These are phyloP conservation scores for Odontothrips loti DNA, from an alignment of 2,888 invertebrate species.

Conservation along the genomic window DNA sequence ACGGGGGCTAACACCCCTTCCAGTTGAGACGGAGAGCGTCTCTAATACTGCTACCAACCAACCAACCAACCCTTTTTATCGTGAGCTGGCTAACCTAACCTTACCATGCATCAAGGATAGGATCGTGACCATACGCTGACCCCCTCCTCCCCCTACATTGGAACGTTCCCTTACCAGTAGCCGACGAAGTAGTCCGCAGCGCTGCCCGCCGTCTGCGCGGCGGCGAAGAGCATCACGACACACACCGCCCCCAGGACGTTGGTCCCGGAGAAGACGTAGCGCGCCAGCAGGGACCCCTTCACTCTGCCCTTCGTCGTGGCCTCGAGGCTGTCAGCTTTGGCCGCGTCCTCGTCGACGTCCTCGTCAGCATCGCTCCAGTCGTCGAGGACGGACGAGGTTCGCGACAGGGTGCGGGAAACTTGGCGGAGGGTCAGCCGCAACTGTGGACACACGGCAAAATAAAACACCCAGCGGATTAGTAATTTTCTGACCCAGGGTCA, in stretches of 20 bases:
- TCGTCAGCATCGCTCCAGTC: neutral
- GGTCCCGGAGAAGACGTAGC: slow-evolving; percentile 28
- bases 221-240: slow-evolving; percentile 47
- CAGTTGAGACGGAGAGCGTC: too few relatives aligned
- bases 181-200: slow-evolving; percentile 46
- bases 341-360: neutral
- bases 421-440: neutral
- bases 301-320: slow-evolving; percentile 27
- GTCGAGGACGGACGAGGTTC: neutral
- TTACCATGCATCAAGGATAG: too few relatives aligned
- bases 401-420: neutral
- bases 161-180: slow-evolving; percentile 42
- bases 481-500: too few relatives aligned
- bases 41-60: too few relatives aligned
- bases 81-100: too few relatives aligned
- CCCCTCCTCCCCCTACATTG: too few relatives aligned
- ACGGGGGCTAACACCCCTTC: too few relatives aligned
- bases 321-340: slow-evolving; percentile 7
- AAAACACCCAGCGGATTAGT: too few relatives aligned
- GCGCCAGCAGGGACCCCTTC: slow-evolving; percentile 28
- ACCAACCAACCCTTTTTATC: too few relatives aligned
- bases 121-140: too few relatives aligned
- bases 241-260: neutral
- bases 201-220: slow-evolving; percentile 50
- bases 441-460: too few relatives aligned